Percentiles rank a stretch among this genome's conserved stretches.
phyloP scores from a whole-genome alignment of 2,113 vertebrate species.

The Fukomys damarensis region DNA sequence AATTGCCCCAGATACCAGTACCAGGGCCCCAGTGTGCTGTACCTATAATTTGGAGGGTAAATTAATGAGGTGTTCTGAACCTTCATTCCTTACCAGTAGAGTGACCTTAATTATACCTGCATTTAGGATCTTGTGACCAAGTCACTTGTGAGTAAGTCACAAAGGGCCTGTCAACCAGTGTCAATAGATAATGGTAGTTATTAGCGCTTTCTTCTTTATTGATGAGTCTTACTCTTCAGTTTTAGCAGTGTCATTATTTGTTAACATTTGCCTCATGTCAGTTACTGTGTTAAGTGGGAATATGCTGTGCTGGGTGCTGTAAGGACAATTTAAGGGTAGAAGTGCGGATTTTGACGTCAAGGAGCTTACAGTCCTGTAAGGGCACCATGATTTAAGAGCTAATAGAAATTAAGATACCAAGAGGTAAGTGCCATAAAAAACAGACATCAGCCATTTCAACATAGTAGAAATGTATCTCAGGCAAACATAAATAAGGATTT shows the following conservation, averaged over 20 bases:
- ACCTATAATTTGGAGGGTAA: neutral
- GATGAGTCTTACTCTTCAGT: neutral
- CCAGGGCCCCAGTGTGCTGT: neutral
- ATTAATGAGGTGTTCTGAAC: neutral
- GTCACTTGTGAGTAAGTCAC: neutral
- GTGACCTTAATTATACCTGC: neutral
- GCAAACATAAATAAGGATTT: conserved; percentile 6
- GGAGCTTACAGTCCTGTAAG: neutral
- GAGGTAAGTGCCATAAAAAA: neutral
- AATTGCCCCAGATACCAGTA: neutral
- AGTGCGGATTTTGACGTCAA: neutral
- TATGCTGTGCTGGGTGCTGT: neutral
- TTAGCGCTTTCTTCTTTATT: neutral
- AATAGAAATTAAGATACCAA: neutral
- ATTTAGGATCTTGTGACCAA: neutral
- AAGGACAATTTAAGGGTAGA: neutral
- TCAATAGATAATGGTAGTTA: neutral
- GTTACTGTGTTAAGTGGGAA: neutral
- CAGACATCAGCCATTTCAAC: neutral
- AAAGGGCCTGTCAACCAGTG: neutral
- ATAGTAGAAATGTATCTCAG: neutral
- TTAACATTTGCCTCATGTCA: neutral
- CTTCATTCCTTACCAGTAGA: neutral
- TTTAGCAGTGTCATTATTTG: neutral
- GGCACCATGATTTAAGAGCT: neutral